These are phyloP conservation scores for Sandelia bainsii DNA, from an alignment of 2,797 vertebrate species.

Conservation along the genomic window DNA sequence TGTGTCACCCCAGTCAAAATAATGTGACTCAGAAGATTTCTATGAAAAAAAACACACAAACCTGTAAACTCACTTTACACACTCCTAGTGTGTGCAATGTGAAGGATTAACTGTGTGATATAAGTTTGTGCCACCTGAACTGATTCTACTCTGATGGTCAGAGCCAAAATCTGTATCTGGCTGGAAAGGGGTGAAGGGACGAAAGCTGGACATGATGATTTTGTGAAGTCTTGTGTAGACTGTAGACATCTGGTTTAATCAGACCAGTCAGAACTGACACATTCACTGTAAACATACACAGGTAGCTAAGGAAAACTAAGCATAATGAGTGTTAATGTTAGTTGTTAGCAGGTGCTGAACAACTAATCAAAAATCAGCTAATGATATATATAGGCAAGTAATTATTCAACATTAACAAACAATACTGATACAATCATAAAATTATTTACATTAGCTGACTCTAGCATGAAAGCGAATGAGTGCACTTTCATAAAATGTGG, in stretches of 20 bases:
- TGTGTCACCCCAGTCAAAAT: constrained; percentile 47
- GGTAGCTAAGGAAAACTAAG: not conserved
- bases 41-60: not conserved
- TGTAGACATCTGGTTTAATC: constrained; percentile 43
- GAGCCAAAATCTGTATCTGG: constrained; percentile 33
- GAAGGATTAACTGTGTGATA: no score
- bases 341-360: no score
- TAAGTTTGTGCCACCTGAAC: no score
- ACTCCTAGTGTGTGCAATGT: not conserved
- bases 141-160: not conserved
- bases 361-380: no score
- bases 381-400: not conserved
- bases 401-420: not conserved
- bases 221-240: not conserved
- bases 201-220: constrained; percentile 12
- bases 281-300: not conserved
- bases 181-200: not conserved
- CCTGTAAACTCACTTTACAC: not conserved
- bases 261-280: constrained; percentile 20
- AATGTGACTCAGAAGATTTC: constrained; percentile 42
- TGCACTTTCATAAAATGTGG: not conserved
- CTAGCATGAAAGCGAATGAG: not conserved
- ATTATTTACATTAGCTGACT: not conserved
- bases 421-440: not conserved
- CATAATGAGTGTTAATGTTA: no score